phyloP scores from a whole-genome alignment of 2,113 vertebrate species.

The Plecturocebus donacophilus region DNA sequence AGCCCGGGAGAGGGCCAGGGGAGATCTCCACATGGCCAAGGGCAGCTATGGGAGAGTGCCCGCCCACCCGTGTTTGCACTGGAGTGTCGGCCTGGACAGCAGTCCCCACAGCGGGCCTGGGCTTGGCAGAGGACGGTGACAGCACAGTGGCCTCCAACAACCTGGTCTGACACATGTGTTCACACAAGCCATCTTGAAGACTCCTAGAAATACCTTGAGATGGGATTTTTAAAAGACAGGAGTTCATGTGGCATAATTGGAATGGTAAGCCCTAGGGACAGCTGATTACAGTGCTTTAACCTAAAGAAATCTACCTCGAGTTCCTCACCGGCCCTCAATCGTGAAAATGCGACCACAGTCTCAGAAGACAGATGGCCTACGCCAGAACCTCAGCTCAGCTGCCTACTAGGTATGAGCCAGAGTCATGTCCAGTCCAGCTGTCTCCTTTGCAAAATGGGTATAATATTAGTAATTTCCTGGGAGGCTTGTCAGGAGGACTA shows the following conservation, averaged over 20 bases:
- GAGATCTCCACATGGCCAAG: not conserved
- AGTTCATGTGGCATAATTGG: not conserved
- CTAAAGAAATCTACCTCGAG: not conserved
- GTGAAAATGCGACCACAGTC: not conserved
- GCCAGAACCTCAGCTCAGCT: not conserved
- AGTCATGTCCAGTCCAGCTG: not conserved
- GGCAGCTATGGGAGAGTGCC: not conserved
- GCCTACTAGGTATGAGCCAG: not conserved
- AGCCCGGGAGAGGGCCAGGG: not conserved
- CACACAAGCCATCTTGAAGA: not conserved
- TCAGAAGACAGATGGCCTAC: not conserved
- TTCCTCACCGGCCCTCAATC: not conserved
- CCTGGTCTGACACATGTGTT: not conserved
- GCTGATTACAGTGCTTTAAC: not conserved
- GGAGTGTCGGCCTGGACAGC: too few relatives aligned
- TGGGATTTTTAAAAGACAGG: not conserved
- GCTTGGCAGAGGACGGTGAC: not conserved
- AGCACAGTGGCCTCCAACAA: not conserved
- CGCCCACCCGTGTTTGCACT: not conserved
- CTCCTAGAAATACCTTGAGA: not conserved
- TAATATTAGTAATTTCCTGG: not conserved
- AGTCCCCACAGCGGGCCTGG: too few relatives aligned
- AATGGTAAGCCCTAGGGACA: not conserved
- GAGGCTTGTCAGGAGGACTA: not conserved
- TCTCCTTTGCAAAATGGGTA: not conserved